Evolutionary conservation across 2,797 vertebrate species (phyloP), one percentile per base, ranked within the genome.

Genomic region (Molossus alvarezi): DNA sequence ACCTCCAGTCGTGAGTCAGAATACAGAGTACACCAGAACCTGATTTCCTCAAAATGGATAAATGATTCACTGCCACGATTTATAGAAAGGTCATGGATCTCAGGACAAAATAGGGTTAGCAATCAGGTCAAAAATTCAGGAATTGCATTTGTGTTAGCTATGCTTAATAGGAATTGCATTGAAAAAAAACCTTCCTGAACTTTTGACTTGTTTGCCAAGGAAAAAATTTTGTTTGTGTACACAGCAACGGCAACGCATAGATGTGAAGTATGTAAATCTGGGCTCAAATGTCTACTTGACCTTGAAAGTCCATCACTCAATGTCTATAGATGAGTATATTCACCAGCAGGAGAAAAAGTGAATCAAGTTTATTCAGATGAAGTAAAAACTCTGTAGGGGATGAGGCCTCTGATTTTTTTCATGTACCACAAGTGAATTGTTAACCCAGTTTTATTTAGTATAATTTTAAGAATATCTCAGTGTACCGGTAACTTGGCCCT

Each of bases 81-180:
- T 88, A 79, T 10, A 73, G 48, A 91, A 90, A 91, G 21, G 23
- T 85, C n/a, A 71, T 85, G 45, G 45, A 90, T 76, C 12, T 6
- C 23, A 88, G 53, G 58, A 53, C 3, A 85, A 85, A 73, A 93
- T 5, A 53, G 4, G 27, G 23, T 33, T 95, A 58, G 53, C 72
- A 75, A 79, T 87, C 58, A 72, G n/a, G 64, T 80, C 37, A 90
- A 83, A 90, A 21, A 92, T 2, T 84, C 23, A 82, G 69, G 20
- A 94, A 55, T 1, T 60, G 9, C 53, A 79, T 80, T 58, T 90
- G 11, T 91, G 55, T 81, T 90, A 94, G 15, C 69, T 88, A 53
- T 29, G 23, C 14, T 91, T 84, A 73, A 20, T 80, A 67, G 33
- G 48, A 27, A 83, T 55, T 86, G 3, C 7, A 57, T 75, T 53